Evolutionary conservation across 2,888 invertebrate species (phyloP).

Genomic region (Caenorhabditis virilis): DNA sequence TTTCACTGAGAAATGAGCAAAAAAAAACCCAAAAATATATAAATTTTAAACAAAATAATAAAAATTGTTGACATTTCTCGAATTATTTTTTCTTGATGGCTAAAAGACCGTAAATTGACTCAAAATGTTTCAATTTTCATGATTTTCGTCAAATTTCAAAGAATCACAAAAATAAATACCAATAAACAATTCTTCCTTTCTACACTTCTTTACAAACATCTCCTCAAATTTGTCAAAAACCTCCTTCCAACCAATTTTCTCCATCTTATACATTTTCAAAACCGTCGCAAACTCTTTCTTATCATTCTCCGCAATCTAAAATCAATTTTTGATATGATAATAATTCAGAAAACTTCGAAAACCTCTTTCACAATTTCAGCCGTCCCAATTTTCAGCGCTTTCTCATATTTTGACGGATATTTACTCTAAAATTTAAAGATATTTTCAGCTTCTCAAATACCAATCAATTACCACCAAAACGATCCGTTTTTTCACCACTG

Average conservation of each 20-base stretch:
- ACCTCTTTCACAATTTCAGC: constrained; percentile 14
- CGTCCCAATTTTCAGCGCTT: constrained; percentile 18
- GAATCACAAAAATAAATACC: neutral
- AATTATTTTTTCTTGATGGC: no score
- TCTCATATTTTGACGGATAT: constrained; percentile 3
- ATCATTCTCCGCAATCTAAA: constrained; percentile 18
- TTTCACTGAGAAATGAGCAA: no score
- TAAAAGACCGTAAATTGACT: no score
- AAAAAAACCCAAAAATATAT: no score
- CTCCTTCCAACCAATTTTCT: constrained; percentile 13
- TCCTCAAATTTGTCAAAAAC: constrained; percentile 14
- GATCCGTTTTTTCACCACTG: constrained; percentile 18
- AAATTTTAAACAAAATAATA: no score
- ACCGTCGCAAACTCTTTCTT: constrained; percentile 22
- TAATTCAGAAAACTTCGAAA: neutral
- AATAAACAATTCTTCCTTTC: constrained; percentile 9
- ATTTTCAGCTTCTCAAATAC: neutral
- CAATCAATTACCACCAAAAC: constrained; percentile 5
- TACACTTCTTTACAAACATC: constrained; percentile 10
- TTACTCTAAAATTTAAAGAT: neutral
- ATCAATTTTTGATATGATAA: neutral
- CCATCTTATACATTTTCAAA: constrained; percentile 21
- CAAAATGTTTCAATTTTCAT: no score
- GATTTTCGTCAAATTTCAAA: no score
- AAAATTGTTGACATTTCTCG: no score